A percentile compares a stretch with the other conserved stretches of the same genome.
These are phyloP conservation scores for Phrynosoma blainvillii DNA, from an alignment of 2,113 vertebrate species.

Conservation along the genomic window DNA sequence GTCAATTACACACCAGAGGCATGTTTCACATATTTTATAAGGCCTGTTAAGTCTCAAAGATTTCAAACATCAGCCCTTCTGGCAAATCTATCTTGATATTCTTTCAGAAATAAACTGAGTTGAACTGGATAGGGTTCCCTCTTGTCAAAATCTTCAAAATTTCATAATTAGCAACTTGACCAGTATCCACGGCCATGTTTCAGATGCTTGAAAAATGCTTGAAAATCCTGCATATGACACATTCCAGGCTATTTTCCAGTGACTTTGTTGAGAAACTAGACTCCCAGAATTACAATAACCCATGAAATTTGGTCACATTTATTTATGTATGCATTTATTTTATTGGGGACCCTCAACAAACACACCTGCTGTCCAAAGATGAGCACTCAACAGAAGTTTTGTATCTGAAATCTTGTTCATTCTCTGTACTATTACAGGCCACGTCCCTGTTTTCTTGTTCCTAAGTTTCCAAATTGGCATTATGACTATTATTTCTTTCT, in stretches of 20 bases:
- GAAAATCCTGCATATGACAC: not conserved
- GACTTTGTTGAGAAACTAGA: not conserved
- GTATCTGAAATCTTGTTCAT: not conserved
- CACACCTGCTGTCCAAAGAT: too few species aligned
- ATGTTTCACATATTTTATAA: not conserved
- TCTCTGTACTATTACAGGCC: not conserved
- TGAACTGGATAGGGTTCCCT: not conserved
- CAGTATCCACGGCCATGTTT: not conserved
- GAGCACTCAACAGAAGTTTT: too few species aligned
- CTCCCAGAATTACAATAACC: too few species aligned
- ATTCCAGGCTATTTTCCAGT: not conserved
- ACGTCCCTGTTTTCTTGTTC: not conserved
- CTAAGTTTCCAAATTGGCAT: slow-evolving; percentile 13
- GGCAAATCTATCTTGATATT: not conserved
- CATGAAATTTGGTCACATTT: not conserved
- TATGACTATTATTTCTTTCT: not conserved
- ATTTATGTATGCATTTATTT: too few species aligned
- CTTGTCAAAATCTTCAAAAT: too few species aligned
- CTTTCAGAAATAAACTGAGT: not conserved
- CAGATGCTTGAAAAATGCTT: not conserved
- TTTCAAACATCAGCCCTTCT: not conserved
- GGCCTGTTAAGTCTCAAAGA: not conserved
- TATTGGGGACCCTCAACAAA: too few species aligned
- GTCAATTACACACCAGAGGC: too few species aligned
- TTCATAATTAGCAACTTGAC: too few species aligned